Evolutionary conservation across 2,113 vertebrate genomes (phyloP).

Genomic region (Callorhinus ursinus): DNA sequence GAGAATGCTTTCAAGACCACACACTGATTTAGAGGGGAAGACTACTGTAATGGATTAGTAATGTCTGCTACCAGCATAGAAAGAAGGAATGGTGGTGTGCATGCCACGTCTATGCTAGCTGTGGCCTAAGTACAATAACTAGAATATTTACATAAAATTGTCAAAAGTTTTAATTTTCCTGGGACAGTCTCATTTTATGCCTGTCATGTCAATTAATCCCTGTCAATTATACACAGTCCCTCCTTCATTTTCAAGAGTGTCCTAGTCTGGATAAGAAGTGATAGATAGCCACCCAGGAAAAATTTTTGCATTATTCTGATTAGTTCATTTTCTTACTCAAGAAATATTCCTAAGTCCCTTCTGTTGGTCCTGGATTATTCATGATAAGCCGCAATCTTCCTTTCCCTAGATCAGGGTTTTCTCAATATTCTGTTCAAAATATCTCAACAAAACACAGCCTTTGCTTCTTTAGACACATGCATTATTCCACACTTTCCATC

Average conservation of each 20-base stretch:
- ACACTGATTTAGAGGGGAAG: not conserved
- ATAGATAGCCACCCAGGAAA: not conserved
- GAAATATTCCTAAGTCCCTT: not conserved
- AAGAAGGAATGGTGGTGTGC: not conserved
- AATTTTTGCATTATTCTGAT: not conserved
- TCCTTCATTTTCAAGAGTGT: not conserved
- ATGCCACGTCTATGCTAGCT: not conserved
- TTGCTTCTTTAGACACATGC: not conserved
- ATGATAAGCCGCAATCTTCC: not conserved
- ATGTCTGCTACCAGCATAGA: not conserved
- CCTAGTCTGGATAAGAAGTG: not conserved
- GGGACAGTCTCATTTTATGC: not conserved
- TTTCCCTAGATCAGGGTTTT: not conserved
- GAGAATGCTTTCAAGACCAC: not conserved
- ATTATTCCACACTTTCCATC: not conserved
- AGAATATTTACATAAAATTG: not conserved
- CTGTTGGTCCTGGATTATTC: not conserved
- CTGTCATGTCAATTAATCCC: not conserved
- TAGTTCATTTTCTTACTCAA: constrained; percentile 27
- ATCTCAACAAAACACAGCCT: not conserved
- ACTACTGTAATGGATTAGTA: not conserved
- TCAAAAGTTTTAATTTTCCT: not conserved
- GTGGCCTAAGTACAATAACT: not conserved
- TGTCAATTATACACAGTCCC: not conserved
- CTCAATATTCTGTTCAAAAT: not conserved